Conservation (phyloP, 2,797 vertebrate genomes). For the Artibeus jamaicensis region DNA sequence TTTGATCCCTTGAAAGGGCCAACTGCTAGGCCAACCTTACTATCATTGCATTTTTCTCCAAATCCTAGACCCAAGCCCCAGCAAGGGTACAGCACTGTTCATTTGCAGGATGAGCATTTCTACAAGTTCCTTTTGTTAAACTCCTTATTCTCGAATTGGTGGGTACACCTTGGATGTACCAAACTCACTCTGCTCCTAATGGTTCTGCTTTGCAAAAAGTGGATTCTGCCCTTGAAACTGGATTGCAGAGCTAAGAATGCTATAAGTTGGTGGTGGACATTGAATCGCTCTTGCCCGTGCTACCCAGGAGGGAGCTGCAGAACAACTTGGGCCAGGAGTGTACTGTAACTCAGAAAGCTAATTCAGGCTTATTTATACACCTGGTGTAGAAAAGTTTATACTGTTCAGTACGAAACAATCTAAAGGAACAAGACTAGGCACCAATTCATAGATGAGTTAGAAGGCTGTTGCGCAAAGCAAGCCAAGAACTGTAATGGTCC, state of each 20-base stretch:
- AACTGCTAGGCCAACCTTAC: fast-evolving
- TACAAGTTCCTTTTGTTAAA: not conserved
- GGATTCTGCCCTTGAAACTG: not conserved
- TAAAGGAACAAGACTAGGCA: not conserved
- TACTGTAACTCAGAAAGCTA: not conserved
- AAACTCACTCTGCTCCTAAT: fast-evolving
- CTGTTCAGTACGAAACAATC: not conserved
- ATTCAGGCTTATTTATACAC: not conserved
- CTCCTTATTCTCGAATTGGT: not conserved
- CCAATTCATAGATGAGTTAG: not conserved
- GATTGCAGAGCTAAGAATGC: not conserved
- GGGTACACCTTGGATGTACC: not conserved
- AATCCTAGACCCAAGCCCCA: not conserved
- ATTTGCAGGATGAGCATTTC: not conserved
- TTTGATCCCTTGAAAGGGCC: not conserved
- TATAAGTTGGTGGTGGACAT: not conserved
- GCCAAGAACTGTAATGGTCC: not conserved
- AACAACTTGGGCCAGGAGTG: not conserved
- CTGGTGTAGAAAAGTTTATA: not conserved
- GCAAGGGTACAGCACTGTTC: fast-evolving
- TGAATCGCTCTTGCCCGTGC: not conserved
- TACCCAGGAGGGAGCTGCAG: not conserved
- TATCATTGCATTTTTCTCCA: not conserved
- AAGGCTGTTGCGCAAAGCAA: not conserved
- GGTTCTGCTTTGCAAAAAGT: not conserved